Evolutionary conservation across 2,113 vertebrate genomes (phyloP).

Genomic region (Dolichallabes microphthalmus): DNA sequence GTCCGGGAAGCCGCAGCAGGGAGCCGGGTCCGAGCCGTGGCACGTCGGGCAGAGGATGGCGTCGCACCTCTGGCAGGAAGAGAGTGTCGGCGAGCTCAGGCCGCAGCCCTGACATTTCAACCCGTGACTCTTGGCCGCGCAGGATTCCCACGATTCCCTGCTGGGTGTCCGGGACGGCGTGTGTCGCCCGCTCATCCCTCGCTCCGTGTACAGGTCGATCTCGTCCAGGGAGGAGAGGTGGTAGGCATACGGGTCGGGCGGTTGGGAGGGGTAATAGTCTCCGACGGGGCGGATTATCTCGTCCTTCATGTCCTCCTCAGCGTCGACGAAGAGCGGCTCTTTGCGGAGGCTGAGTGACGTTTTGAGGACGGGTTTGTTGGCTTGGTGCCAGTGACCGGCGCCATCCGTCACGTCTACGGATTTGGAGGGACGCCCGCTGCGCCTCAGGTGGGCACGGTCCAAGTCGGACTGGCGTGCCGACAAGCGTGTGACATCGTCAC

Average conservation of each 20-base stretch:
- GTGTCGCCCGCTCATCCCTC: conserved; percentile 73
- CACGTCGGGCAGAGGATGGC: conserved; percentile 75
- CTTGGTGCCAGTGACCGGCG: conserved; percentile 88
- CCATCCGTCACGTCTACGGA: conserved; percentile 90
- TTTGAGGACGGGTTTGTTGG: conserved; percentile 84
- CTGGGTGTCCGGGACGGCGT: conserved; percentile 70
- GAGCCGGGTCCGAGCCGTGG: conserved; percentile 71
- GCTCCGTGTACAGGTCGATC: conserved; percentile 91
- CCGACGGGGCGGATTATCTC: conserved; percentile 87
- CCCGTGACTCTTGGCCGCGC: conserved; percentile 80
- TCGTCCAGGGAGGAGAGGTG: conserved; percentile 89
- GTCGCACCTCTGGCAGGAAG: conserved; percentile 90
- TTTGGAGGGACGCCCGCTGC: conserved; percentile 88
- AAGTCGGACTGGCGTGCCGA: conserved; percentile 84
- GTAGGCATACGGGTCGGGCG: conserved; percentile 75
- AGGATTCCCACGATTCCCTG: conserved; percentile 72
- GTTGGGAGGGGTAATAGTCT: conserved; percentile 80
- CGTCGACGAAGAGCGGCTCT: conserved; percentile 80
- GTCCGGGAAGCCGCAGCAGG: conserved; percentile 75
- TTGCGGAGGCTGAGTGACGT: conserved; percentile 87
- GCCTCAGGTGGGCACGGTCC: conserved; percentile 84
- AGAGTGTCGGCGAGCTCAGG: conserved; percentile 75
- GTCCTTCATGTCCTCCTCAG: conserved; percentile 86
- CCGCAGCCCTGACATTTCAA: conserved; percentile 93
- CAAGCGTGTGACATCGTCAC: conserved; percentile 78